A percentile compares a stretch with the other conserved stretches of the same genome.
phyloP scores from a whole-genome alignment of 2,888 invertebrate species.

The Caradrina kadenii region DNA sequence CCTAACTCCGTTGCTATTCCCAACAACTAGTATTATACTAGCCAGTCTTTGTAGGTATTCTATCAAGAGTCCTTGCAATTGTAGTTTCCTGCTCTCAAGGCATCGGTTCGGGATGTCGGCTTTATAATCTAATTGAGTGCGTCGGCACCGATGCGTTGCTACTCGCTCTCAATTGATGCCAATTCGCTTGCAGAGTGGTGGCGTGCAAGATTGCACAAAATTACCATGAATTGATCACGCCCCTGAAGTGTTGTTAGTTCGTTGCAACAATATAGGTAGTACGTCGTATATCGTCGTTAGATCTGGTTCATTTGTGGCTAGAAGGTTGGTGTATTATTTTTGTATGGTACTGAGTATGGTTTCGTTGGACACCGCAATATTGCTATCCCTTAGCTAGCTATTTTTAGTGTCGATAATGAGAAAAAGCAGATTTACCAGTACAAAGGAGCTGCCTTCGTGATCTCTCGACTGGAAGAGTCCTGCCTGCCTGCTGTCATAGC shows the following conservation, averaged over 20 bases:
- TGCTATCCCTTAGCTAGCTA: too few species aligned
- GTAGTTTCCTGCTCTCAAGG: constrained; percentile 19
- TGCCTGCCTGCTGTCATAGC: too few species aligned
- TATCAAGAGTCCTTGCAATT: constrained; percentile 3
- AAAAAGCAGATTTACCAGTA: too few species aligned
- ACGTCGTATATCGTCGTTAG: too few species aligned
- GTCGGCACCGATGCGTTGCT: constrained; percentile 30
- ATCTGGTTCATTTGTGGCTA: too few species aligned
- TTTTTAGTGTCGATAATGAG: too few species aligned
- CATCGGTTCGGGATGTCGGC: constrained; percentile 34
- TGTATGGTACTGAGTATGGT: too few species aligned
- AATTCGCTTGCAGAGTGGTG: constrained; percentile 49
- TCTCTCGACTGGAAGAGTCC: too few species aligned
- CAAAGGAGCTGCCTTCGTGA: too few species aligned
- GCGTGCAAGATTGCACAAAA: constrained; percentile 51
- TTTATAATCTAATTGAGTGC: constrained; percentile 55
- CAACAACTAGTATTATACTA: neutral
- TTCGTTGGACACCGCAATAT: too few species aligned
- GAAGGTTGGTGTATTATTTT: too few species aligned
- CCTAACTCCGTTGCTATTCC: neutral
- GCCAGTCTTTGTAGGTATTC: neutral
- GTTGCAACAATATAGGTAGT: too few species aligned
- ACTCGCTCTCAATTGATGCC: constrained; percentile 46
- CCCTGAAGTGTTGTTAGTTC: neutral
- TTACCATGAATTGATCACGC: constrained; percentile 21